These are phyloP conservation scores for Cerceris ruficornis DNA, from an alignment of 2,888 invertebrate species.

Conservation along the genomic window DNA sequence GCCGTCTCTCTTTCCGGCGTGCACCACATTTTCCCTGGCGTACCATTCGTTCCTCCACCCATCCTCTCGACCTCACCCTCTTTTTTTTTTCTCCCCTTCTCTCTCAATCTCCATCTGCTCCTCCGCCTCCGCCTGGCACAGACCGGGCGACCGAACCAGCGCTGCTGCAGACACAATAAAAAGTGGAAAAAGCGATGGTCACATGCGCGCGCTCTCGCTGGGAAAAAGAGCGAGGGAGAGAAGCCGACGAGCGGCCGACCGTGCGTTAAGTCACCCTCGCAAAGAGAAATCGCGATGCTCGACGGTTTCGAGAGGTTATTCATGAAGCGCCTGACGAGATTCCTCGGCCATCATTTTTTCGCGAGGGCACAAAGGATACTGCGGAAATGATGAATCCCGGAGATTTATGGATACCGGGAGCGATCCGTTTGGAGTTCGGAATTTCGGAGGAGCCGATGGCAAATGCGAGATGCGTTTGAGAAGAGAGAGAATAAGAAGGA, in stretches of 20 bases:
- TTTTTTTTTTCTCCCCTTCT: conserved; percentile 42
- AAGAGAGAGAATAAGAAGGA: too few species aligned
- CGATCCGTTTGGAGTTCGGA: conserved; percentile 1
- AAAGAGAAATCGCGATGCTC: conserved; percentile 44
- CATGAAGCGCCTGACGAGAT: conserved; percentile 72
- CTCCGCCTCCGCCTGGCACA: conserved; percentile 66
- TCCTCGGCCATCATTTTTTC: conserved; percentile 50
- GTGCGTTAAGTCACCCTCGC: conserved; percentile 23
- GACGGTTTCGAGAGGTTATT: conserved; percentile 68
- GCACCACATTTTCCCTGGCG: conserved; percentile 63
- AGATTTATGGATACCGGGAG: conserved; percentile 34
- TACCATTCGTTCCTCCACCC: conserved; percentile 60
- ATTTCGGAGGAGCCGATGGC: background rate
- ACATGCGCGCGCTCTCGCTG: conserved; percentile 56
- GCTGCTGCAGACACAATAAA: conserved; percentile 77
- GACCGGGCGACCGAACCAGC: conserved; percentile 73
- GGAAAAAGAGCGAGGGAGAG: conserved; percentile 29
- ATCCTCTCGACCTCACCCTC: conserved; percentile 47
- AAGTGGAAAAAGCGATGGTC: conserved; percentile 68
- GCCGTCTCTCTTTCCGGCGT: conserved; percentile 50
- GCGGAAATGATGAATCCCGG: conserved; percentile 40
- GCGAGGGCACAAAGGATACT: conserved; percentile 36
- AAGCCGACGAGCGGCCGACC: background rate
- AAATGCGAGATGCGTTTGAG: background rate
- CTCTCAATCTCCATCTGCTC: conserved; percentile 66